A percentile compares a stretch with the other conserved stretches of the same genome.
phyloP scores from a whole-genome alignment of 2,888 invertebrate species.

The Pachymerium ferrugineum region DNA sequence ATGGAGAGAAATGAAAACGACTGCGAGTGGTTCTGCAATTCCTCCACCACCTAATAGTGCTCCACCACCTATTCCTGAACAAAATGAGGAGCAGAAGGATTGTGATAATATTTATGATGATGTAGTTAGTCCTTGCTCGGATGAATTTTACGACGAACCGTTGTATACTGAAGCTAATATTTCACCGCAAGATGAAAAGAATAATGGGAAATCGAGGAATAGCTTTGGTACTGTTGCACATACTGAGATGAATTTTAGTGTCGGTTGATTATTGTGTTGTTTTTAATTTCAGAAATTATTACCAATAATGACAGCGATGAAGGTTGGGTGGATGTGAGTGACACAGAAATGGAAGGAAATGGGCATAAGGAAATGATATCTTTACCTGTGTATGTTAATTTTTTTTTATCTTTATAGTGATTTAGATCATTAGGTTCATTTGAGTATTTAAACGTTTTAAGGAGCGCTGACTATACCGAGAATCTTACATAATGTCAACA shows the following conservation, averaged over 20 bases:
- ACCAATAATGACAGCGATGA: constrained; percentile 53
- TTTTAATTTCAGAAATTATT: neutral
- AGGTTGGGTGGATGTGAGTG: constrained; percentile 57
- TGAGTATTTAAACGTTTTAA: too few relatives aligned
- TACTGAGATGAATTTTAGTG: neutral
- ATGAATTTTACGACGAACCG: constrained; percentile 20
- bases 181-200: neutral
- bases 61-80: constrained; percentile 25
- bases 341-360: constrained; percentile 35
- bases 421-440: too few relatives aligned
- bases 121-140: constrained; percentile 1
- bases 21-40: neutral
- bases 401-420: too few relatives aligned
- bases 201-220: neutral
- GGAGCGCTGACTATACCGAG: too few relatives aligned
- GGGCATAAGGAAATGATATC: neutral
- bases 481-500: too few relatives aligned
- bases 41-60: constrained; percentile 27
- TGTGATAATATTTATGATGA: constrained; percentile 29
- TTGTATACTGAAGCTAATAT: constrained; percentile 20
- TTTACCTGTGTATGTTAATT: neutral
- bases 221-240: neutral
- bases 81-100: neutral
- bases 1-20: neutral
- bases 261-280: neutral